Base-by-base conservation (phyloP, 1,140 invertebrate species). In the Diorhabda sublineata region DNA sequence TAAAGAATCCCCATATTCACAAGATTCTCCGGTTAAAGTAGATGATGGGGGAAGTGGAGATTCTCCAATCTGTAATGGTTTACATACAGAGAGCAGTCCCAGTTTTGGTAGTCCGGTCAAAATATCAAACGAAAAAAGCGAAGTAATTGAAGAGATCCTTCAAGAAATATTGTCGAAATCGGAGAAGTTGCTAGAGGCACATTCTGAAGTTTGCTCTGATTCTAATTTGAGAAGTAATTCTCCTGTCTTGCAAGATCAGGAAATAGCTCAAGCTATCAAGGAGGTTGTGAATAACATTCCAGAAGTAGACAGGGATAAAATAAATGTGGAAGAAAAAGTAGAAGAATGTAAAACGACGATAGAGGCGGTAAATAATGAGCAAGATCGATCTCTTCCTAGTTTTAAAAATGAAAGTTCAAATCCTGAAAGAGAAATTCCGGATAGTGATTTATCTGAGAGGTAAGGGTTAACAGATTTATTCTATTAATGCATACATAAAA, bases 71-170 rank as follows among this genome's bases (percentile, higher is more conserved):
- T 81, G 80, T 61, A 81, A 81, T 61, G 80, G 80, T 11, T 71
- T 80, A 2, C 78, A 80, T 58, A 75, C 71, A 2, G 77, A 75
- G 9, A 80, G 76, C 61, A 79, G 77, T 68, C 72, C 77, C 2
- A 80, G 76, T 67, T 77, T 78, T 47, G 76, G 75, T 5, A 80
- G 77, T 61, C 77, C 79, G 0, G 72, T 67, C 26, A 76, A 76
- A 61, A 68, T 68, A 8, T 75, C 77, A 3, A 80, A 84, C 69
- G 86, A 87, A 44, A 83, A 83, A 70, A 81, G 75, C 62, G 83
- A 86, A 74, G 81, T 85, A 67, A 85, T 85, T 5, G 82, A 86
- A 71, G 85, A 87, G 59, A 86, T 88, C 71, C 84, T 89, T 67
- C 82, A 84, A 66, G 85, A 87, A 66, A 87, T 86, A 65, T 76